phyloP scores from a whole-genome alignment of 2,113 vertebrate genomes.

The Mastomys coucha region DNA sequence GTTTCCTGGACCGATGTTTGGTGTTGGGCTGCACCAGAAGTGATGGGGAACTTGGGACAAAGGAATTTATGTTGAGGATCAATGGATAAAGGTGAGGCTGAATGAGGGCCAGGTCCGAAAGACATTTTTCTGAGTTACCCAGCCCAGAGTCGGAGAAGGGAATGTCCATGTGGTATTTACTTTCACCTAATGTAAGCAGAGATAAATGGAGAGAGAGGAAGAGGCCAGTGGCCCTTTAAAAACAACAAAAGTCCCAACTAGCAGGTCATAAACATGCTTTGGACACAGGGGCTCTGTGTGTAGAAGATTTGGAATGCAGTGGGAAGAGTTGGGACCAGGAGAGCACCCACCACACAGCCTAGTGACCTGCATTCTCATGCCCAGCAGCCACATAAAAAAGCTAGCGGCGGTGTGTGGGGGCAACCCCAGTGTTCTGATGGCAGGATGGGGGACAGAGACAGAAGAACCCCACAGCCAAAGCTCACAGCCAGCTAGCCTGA shows the following conservation, averaged over 20 bases:
- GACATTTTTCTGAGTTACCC: background rate
- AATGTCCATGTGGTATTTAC: background rate
- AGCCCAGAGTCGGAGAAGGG: background rate
- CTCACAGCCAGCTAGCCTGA: background rate
- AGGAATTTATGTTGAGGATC: background rate
- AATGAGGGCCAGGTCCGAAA: no score
- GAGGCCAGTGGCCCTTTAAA: background rate
- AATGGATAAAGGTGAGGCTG: background rate
- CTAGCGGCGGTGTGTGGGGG: background rate
- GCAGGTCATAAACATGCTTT: background rate
- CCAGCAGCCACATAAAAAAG: background rate
- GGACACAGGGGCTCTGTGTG: background rate
- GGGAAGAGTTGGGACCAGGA: background rate
- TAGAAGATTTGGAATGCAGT: no score
- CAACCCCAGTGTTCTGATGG: no score
- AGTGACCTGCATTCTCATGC: background rate
- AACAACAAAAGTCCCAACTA: background rate
- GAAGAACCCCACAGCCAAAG: background rate
- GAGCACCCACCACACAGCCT: background rate
- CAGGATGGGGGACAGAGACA: background rate
- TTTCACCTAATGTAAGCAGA: conserved; percentile 26
- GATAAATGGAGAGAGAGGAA: background rate
- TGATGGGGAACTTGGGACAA: rapidly evolving
- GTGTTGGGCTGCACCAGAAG: background rate
- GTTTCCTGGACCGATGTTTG: background rate